Evolutionary conservation across 2,888 invertebrate species (phyloP).

Genomic region (Lottia gigantea): DNA sequence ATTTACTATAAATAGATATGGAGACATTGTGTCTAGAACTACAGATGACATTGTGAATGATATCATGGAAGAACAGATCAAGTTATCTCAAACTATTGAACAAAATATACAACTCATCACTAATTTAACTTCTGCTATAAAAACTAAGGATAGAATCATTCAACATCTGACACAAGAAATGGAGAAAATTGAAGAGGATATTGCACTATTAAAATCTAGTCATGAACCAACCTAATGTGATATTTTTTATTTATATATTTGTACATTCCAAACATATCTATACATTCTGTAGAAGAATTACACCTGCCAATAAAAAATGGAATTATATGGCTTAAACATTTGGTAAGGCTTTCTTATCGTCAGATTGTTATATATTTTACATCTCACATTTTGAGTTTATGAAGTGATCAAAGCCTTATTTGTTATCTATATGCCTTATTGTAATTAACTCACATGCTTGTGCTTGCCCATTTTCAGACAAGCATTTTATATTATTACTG

Average conservation of each 20-base stretch:
- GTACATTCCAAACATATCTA: no score
- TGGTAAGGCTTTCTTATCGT: no score
- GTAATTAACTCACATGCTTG: no score
- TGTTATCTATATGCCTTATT: no score
- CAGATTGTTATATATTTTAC: no score
- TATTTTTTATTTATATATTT: no score
- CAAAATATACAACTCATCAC: conserved; percentile 1
- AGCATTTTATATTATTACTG: no score
- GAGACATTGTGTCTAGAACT: not conserved
- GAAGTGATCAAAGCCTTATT: no score
- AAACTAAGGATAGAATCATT: not conserved
- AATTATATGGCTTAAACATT: no score
- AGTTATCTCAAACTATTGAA: not conserved
- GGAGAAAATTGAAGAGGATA: not conserved
- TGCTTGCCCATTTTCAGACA: no score
- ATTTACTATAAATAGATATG: not conserved
- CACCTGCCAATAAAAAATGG: conserved; percentile 3
- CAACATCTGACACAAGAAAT: not conserved
- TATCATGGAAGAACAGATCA: not conserved
- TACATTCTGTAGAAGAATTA: not conserved
- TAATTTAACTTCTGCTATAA: not conserved
- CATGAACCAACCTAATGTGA: not conserved
- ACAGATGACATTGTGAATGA: not conserved
- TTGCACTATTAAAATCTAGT: not conserved
- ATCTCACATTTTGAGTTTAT: no score